Base-by-base conservation (phyloP, 1,140 invertebrate species). In the Pygmarrhopalites habei region DNA sequence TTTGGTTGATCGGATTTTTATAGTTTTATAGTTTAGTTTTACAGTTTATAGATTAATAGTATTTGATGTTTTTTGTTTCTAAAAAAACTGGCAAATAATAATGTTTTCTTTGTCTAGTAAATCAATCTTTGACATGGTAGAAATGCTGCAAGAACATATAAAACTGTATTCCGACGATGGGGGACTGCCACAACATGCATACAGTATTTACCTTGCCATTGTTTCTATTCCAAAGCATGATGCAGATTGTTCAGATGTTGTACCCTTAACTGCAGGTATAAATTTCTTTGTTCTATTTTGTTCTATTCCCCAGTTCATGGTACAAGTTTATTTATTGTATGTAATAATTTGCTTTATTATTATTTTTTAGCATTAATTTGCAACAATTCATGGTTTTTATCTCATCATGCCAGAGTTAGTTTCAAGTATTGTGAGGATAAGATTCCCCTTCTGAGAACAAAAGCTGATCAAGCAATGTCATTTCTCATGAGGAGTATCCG, bases 341-440 rank as follows among this genome's bases (percentile, higher is more conserved):
- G n/a, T n/a, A n/a, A n/a, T 64, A 73, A 49, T 49, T 19, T 23
- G 14, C 21, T 49, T 17, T 49, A 19, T 17, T 60, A 23, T 62
- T 79, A 87, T n/a, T n/a, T n/a, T n/a, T n/a, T n/a, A n/a, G n/a
- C 89, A n/a, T 71, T 95, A 21, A 90, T 92, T 71, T 86, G 93
- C 76, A 97, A 95, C 77, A 95, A 95, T 75, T 94, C 90, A 72
- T 85, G 90, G 82, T 95, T 86, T 73, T 79, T 95, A 1, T 82
- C 86, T 0, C 86, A 93, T 76, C 83, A 86, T 90, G 29, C 79
- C 84, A 52, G 83, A 80, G 7, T 74, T 86, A 55, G 82, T 82
- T 4, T 82, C 82, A 69, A 82, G 85, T 77, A 77, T 14, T 58
- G 57, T 46, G 73, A 73, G 51, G 68, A 76, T 19, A 77, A 75